Percentiles rank a stretch among this genome's conserved stretches.
Evolutionary conservation across 2,888 invertebrate species (phyloP).

Genomic region (Torymus aiolomorphi): DNA sequence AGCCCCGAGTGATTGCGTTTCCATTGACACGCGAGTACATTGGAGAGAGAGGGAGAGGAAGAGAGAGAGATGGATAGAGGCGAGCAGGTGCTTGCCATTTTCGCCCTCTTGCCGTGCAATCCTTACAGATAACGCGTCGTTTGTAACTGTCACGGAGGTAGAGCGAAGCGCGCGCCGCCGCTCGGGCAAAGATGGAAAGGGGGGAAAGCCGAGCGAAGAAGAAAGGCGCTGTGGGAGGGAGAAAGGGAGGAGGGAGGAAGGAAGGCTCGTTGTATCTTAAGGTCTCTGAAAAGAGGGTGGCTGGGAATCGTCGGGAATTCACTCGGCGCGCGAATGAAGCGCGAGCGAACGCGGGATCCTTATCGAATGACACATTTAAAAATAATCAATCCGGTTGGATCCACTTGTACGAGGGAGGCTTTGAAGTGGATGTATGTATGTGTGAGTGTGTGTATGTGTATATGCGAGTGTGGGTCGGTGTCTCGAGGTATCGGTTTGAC

Average conservation of each 20-base stretch:
- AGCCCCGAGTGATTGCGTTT: slow-evolving; percentile 63
- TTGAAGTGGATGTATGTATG: too few species aligned
- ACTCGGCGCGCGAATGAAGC: slow-evolving; percentile 6
- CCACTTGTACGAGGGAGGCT: too few species aligned
- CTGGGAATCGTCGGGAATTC: slow-evolving; percentile 42
- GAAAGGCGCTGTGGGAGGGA: slow-evolving; percentile 47
- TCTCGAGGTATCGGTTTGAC: too few species aligned
- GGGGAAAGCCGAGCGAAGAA: slow-evolving; percentile 57
- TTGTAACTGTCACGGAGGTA: slow-evolving; percentile 71
- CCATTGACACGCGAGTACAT: slow-evolving; percentile 66
- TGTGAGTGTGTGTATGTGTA: too few species aligned
- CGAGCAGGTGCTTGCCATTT: slow-evolving; percentile 70
- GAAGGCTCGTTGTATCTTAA: slow-evolving; percentile 20
- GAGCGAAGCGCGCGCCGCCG: background rate
- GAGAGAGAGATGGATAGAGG: slow-evolving; percentile 61
- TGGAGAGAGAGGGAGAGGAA: slow-evolving; percentile 10
- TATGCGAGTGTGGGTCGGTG: too few species aligned
- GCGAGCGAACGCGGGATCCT: too few species aligned
- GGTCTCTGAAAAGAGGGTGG: background rate
- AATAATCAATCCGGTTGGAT: slow-evolving; percentile 54
- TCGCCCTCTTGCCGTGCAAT: slow-evolving; percentile 66
- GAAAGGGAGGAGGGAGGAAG: slow-evolving; percentile 52
- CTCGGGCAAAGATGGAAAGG: slow-evolving; percentile 47
- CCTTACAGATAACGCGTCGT: slow-evolving; percentile 73
- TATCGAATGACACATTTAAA: background rate